These are phyloP conservation scores for Salpingus planirostris DNA, from an alignment of 2,888 invertebrate genomes.

Conservation along the genomic window DNA sequence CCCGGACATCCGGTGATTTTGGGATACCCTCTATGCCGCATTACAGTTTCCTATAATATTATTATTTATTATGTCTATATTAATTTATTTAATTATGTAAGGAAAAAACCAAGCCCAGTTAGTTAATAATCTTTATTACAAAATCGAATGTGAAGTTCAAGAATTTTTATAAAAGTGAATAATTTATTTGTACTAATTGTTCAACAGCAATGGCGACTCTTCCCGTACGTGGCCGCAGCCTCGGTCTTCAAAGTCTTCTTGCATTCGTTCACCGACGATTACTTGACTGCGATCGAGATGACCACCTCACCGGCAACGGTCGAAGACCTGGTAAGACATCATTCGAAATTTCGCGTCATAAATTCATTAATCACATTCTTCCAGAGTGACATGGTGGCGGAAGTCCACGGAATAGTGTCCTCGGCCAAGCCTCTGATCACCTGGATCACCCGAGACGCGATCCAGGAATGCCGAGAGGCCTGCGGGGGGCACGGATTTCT, in stretches of 20 bases:
- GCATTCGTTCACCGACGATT: constrained; percentile 54
- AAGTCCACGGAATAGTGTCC: constrained; percentile 62
- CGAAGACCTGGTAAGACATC: constrained; percentile 30
- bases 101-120: no score
- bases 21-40: no score
- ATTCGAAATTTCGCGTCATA: no score
- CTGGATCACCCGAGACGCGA: constrained; percentile 66
- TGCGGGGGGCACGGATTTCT: constrained; percentile 84
- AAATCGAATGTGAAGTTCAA: no score
- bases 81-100: no score
- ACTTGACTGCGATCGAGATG: constrained; percentile 59
- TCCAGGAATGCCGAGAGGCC: constrained; percentile 77
- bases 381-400: constrained; percentile 57
- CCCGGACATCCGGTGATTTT: no score
- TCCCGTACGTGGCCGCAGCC: constrained; percentile 66
- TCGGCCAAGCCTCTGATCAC: constrained; percentile 61
- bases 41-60: no score
- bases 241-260: constrained; percentile 59
- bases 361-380: constrained; percentile 17
- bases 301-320: constrained; percentile 44
- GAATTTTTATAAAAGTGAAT: no score
- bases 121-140: no score
- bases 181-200: no score
- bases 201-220: constrained; percentile 76
- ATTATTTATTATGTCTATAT: no score